Conservation (phyloP, 2,888 invertebrate species). For the Epicampocera succincta region DNA sequence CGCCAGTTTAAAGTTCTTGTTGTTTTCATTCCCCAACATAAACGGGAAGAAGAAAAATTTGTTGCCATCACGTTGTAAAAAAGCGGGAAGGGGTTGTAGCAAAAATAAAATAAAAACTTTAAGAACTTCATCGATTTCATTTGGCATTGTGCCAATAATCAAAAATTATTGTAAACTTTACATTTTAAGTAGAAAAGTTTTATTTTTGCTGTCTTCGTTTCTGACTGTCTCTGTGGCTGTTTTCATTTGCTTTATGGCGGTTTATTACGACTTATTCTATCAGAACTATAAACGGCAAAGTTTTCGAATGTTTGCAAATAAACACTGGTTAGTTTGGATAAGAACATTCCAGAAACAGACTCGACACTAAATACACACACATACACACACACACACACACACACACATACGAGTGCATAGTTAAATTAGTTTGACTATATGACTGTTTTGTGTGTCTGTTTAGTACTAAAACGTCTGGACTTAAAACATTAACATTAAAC, state of each 20-base stretch:
- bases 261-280: slow-evolving; percentile 34
- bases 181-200: slow-evolving; percentile 77
- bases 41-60: slow-evolving; percentile 29
- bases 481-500: slow-evolving; percentile 58
- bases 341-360: slow-evolving; percentile 31
- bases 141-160: slow-evolving; percentile 80
- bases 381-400: too few relatives aligned
- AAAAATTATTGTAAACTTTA: slow-evolving; percentile 80
- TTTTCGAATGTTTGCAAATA: slow-evolving; percentile 61
- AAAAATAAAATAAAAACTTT: slow-evolving; percentile 26
- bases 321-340: slow-evolving; percentile 61
- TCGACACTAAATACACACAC: too few relatives aligned
- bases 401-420: too few relatives aligned
- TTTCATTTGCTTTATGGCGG: background rate
- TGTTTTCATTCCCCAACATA: background rate
- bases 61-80: background rate
- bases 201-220: slow-evolving; percentile 37
- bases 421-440: slow-evolving; percentile 42
- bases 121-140: slow-evolving; percentile 69
- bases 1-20: slow-evolving; percentile 53
- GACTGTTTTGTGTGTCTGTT: slow-evolving; percentile 12
- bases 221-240: background rate
- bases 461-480: slow-evolving; percentile 52
- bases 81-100: background rate
- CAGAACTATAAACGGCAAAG: slow-evolving; percentile 54